Evolutionary conservation across 2,797 vertebrate genomes (phyloP).

Genomic region (Eleutherodactylus coqui): DNA sequence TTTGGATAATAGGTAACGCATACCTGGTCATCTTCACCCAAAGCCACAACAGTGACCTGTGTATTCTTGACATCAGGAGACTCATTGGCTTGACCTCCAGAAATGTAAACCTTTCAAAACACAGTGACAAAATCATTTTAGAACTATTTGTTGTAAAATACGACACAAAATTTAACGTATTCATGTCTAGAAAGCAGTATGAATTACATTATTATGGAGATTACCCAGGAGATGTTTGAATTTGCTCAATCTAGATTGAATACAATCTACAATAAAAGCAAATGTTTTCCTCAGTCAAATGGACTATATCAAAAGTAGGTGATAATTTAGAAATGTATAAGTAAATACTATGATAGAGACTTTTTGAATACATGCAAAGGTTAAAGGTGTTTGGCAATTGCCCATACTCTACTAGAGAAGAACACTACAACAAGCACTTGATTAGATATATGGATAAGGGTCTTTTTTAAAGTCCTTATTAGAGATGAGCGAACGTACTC

Average conservation of each 20-base stretch:
- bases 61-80: background rate
- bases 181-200: background rate
- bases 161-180: background rate
- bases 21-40: background rate
- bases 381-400: slow-evolving; percentile 18
- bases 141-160: background rate
- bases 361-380: slow-evolving; percentile 34
- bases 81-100: background rate
- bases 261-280: slow-evolving; percentile 17
- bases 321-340: slow-evolving; percentile 47
- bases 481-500: too few species aligned
- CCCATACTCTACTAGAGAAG: background rate
- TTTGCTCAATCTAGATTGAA: slow-evolving; percentile 26
- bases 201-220: slow-evolving; percentile 49
- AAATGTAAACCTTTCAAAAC: background rate
- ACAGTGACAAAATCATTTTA: background rate
- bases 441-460: background rate
- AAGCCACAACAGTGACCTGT: background rate
- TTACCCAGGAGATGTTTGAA: slow-evolving; percentile 27
- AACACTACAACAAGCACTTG: background rate
- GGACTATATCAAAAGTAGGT: slow-evolving; percentile 10
- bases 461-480: too few species aligned
- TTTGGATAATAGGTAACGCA: background rate
- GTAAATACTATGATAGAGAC: slow-evolving; percentile 30
- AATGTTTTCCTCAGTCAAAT: background rate